phyloP scores from a whole-genome alignment of 2,797 vertebrate species.

The Acestrorhynchus altus region DNA sequence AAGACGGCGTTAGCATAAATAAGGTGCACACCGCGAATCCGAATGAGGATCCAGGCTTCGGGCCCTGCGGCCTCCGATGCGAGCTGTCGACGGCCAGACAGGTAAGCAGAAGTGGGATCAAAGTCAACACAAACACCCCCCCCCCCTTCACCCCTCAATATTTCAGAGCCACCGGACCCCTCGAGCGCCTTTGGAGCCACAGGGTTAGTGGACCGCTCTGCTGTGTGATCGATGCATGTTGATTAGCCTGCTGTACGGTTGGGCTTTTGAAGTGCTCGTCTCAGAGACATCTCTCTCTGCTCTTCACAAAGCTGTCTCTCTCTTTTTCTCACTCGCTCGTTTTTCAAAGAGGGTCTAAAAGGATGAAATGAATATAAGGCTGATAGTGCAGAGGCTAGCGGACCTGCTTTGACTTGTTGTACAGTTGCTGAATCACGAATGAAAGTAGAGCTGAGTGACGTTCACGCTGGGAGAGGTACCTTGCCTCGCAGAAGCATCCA shows the following conservation, averaged over 20 bases:
- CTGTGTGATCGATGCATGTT: conserved; percentile 45
- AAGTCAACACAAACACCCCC: conserved; percentile 78
- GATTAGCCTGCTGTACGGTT: conserved; percentile 52
- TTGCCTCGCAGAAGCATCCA: too few species aligned
- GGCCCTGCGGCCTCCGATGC: conserved; percentile 72
- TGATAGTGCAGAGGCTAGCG: background rate
- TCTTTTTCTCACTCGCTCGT: too few species aligned
- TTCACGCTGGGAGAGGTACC: background rate
- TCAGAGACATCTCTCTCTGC: conserved; percentile 48
- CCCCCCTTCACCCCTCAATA: conserved; percentile 67
- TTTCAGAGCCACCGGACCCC: conserved; percentile 67
- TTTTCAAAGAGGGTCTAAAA: background rate
- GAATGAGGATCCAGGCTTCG: conserved; percentile 53
- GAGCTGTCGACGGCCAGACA: conserved; percentile 57
- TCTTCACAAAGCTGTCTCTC: conserved; percentile 4
- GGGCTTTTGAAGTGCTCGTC: conserved; percentile 56
- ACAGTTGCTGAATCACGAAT: background rate
- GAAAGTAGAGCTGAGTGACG: background rate
- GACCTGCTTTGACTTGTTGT: conserved; percentile 1
- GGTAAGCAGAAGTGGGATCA: conserved; percentile 69
- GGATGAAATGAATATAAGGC: background rate
- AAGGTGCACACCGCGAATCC: conserved; percentile 39
- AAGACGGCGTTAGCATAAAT: conserved; percentile 65
- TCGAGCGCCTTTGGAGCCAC: conserved; percentile 64
- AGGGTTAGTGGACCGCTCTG: conserved; percentile 36